Evolutionary conservation across 2,797 vertebrate species (phyloP), one percentile per base, ranked within the genome.

Genomic region (Ispidina picta): DNA sequence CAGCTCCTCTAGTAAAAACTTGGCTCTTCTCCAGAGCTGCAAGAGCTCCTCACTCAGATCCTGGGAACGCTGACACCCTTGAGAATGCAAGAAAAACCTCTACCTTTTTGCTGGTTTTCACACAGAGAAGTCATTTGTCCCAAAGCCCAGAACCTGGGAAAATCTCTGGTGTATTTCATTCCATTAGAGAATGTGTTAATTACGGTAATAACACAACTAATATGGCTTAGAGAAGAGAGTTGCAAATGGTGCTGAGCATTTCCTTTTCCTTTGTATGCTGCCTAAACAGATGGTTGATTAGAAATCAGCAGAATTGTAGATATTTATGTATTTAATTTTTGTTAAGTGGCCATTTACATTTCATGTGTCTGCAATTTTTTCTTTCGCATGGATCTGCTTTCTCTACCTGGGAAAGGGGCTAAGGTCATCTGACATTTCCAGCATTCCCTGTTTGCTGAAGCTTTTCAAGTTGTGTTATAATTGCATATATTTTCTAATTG

Each of bases 131-230:
- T 62, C 77, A 69, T 85, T 90, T 86, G 72, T 84, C 88, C 91
- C 75, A 88, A 87, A 70, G 72, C 91, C 88, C 81, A 90, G 86
- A 92, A 93, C 17, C 16, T 66, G 39, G 6, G 49, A 44, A 44
- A 72, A 55, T 83, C 94, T 75, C 92, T 88, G 59, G 94, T 63
- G 81, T 90, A 82, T 88, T 93, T 9, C 4, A 35, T 74, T 91
- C n/a, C 63, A 71, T 71, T 65, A 88, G 51, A 86, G 78, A 87
- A 83, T 14, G 81, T 77, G 86, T 90, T 94, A 91, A 93, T 96
- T 95, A 88, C 3, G 2, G 94, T 69, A 95, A 94, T 91, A 93
- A 95, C 18, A 15, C 70, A 69, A 74, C 88, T 92, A 91, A 94
- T 86, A 94, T 70, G 69, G 88, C 88, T 95, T 80, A 88, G 86